Percentiles rank a stretch among this genome's conserved stretches.
phyloP scores from a whole-genome alignment of 2,888 invertebrate species.

The Rutpela maculata region DNA sequence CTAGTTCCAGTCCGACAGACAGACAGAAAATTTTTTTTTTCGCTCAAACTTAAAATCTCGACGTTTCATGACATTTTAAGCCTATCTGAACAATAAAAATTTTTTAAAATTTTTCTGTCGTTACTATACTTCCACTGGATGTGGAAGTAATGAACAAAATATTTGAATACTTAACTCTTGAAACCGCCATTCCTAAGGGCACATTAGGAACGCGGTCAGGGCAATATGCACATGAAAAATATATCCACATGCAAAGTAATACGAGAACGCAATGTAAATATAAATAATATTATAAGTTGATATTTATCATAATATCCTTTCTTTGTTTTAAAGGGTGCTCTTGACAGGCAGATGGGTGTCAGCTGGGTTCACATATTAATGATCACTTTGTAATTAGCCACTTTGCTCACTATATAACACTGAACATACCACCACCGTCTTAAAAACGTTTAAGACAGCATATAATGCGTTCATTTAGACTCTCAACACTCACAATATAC shows the following conservation, averaged over 20 bases:
- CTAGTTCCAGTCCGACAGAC: too few species aligned
- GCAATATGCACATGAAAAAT: too few species aligned
- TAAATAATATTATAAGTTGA: constrained; percentile 72
- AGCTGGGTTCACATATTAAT: constrained; percentile 73
- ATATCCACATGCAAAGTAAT: constrained; percentile 65
- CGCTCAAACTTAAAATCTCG: too few species aligned
- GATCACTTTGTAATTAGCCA: constrained; percentile 74
- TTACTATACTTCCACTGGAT: too few species aligned
- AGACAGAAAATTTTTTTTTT: too few species aligned
- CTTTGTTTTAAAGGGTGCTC: constrained; percentile 73
- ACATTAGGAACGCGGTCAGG: too few species aligned
- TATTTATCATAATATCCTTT: constrained; percentile 73
- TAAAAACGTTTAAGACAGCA: constrained; percentile 44
- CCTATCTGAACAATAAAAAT: too few species aligned
- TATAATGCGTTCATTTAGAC: constrained; percentile 27
- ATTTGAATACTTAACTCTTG: too few species aligned
- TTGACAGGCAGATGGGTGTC: constrained; percentile 73
- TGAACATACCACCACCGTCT: constrained; percentile 64
- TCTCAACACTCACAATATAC: constrained; percentile 1
- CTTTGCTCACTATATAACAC: constrained; percentile 68
- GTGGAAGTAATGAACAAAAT: too few species aligned
- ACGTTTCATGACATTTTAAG: too few species aligned
- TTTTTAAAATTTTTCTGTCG: too few species aligned
- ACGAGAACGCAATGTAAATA: constrained; percentile 67
- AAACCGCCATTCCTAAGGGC: too few species aligned